These are phyloP conservation scores for Nibea albiflora DNA, from an alignment of 2,113 vertebrate species.

Conservation along the genomic window DNA sequence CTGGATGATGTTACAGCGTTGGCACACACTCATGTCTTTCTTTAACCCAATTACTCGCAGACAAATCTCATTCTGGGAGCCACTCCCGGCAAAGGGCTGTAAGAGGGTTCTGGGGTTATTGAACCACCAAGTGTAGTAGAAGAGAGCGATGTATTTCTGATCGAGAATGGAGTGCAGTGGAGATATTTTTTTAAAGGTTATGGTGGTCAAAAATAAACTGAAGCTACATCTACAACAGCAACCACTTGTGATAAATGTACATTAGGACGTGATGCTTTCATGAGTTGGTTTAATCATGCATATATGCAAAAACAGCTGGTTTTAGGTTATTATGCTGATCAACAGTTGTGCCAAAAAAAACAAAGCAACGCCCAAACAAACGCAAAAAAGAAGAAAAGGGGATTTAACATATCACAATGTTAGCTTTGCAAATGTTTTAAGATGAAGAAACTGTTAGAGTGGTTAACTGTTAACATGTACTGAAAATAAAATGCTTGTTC, in stretches of 20 bases:
- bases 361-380: neutral
- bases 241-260: neutral
- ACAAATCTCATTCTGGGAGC: slow-evolving; percentile 81
- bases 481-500: neutral
- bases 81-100: slow-evolving; percentile 47
- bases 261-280: neutral
- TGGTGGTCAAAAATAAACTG: neutral
- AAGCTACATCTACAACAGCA: neutral
- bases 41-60: slow-evolving; percentile 74
- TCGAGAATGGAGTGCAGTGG: neutral
- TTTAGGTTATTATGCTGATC: neutral
- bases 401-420: neutral
- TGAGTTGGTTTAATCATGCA: neutral
- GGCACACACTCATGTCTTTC: slow-evolving; percentile 49
- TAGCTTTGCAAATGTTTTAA: neutral
- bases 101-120: slow-evolving; percentile 36
- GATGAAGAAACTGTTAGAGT: neutral
- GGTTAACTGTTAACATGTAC: no score
- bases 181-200: neutral
- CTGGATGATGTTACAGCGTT: slow-evolving; percentile 68
- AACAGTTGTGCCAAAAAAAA: neutral
- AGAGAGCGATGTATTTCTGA: slow-evolving; percentile 21
- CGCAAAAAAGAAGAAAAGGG: neutral
- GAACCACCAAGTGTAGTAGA: slow-evolving; percentile 7
- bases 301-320: neutral